Percentiles rank a stretch among this genome's conserved stretches.
Evolutionary conservation across 2,888 invertebrate species (phyloP).

Genomic region (Keiferia lycopersicella): DNA sequence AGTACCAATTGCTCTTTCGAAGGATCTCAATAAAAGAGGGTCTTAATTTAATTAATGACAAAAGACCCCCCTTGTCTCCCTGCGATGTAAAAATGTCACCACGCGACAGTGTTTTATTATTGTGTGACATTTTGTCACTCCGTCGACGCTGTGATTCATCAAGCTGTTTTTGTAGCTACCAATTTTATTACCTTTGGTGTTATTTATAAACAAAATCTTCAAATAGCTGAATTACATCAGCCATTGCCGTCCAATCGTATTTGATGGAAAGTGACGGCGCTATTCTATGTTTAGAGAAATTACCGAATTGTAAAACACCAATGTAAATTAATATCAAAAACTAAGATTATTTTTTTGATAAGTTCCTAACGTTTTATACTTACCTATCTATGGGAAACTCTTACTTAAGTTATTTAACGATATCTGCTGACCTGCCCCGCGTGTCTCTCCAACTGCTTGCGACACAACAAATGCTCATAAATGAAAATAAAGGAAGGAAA

Average conservation of each 20-base stretch:
- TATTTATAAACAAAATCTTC: constrained; percentile 7
- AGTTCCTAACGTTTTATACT: not conserved
- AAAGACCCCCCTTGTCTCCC: constrained; percentile 34
- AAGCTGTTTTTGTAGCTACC: constrained; percentile 15
- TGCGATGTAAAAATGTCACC: constrained; percentile 22
- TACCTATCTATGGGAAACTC: no score
- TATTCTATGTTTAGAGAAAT: no score
- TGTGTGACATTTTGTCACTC: constrained; percentile 10
- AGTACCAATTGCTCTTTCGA: constrained; percentile 60
- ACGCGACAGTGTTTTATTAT: not conserved
- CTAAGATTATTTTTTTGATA: no score
- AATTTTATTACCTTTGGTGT: not conserved
- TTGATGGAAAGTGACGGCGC: no score
- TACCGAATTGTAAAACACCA: no score
- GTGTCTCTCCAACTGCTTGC: no score
- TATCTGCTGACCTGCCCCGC: no score
- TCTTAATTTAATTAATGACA: constrained; percentile 52
- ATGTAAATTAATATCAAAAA: no score
- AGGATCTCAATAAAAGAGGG: constrained; percentile 40
- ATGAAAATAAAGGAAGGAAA: no score
- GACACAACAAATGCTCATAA: no score
- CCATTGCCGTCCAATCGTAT: no score
- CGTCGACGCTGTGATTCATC: constrained; percentile 12
- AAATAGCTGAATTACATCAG: not conserved
- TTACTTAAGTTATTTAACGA: no score